These are phyloP conservation scores for Phenganax stokvisi DNA, from an alignment of 92 coral and sea anemone species.

Conservation along the genomic window DNA sequence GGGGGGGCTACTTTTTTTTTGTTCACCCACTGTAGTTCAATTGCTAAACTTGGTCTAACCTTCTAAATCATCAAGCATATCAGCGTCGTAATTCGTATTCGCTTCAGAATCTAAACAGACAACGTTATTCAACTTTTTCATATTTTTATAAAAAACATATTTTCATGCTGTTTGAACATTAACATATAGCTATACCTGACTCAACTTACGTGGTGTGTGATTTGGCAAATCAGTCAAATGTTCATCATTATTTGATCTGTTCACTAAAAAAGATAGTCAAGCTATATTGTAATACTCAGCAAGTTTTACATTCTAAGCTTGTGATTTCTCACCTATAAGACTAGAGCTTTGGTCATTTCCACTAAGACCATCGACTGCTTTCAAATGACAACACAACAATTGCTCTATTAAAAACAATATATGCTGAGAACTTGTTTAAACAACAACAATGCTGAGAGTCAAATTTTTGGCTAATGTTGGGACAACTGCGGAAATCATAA, in stretches of 20 bases:
- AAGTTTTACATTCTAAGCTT: too few relatives aligned
- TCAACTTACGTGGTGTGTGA: conserved; percentile 16
- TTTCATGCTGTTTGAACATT: too few relatives aligned
- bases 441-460: too few relatives aligned
- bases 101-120: conserved; percentile 1
- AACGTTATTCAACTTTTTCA: background rate
- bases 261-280: conserved; percentile 2
- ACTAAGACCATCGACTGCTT: conserved; percentile 72
- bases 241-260: conserved; percentile 13
- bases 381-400: conserved; percentile 82
- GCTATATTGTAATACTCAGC: background rate
- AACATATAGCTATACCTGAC: too few relatives aligned
- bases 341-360: conserved; percentile 41
- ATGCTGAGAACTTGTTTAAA: background rate
- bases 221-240: conserved; percentile 13
- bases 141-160: background rate
- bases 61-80: conserved; percentile 38
- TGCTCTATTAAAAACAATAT: conserved; percentile 56
- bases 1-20: too few relatives aligned
- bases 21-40: too few relatives aligned
- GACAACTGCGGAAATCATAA: too few relatives aligned
- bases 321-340: conserved; percentile 28
- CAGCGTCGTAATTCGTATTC: conserved; percentile 20
- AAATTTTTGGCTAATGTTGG: too few relatives aligned
- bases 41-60: background rate